A percentile compares a stretch with the other conserved stretches of the same genome.
phyloP scores from a whole-genome alignment of 2,113 vertebrate genomes.

The Camelus dromedarius region DNA sequence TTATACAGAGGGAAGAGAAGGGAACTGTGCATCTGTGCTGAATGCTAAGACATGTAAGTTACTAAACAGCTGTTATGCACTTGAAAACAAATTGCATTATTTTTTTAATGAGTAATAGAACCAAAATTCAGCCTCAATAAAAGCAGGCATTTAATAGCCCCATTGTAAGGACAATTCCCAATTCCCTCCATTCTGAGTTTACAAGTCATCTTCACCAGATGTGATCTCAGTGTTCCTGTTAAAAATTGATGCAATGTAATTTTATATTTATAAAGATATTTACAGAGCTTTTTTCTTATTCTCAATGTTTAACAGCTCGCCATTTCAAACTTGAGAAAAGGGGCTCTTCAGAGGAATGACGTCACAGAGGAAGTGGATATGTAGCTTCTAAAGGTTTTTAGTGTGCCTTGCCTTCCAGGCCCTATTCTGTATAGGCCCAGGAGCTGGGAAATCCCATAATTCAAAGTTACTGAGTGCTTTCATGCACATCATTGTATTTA shows the following conservation, averaged over 20 bases:
- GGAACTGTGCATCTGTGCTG: not conserved
- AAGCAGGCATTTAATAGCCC: not conserved
- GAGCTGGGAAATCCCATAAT: not conserved
- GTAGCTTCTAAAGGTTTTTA: not conserved
- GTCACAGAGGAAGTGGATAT: not conserved
- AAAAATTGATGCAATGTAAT: not conserved
- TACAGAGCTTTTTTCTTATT: not conserved
- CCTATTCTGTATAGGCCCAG: not conserved
- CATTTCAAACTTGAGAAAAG: not conserved
- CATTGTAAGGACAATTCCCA: not conserved
- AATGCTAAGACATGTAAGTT: not conserved
- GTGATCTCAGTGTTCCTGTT: not conserved
- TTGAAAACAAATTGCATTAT: not conserved
- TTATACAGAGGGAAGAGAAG: not conserved
- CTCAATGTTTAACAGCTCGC: not conserved
- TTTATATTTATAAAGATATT: not conserved
- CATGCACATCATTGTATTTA: not conserved
- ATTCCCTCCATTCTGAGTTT: not conserved
- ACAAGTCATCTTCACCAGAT: not conserved
- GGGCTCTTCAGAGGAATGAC: not conserved
- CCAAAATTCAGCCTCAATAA: not conserved
- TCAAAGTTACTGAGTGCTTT: not conserved
- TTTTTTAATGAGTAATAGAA: not conserved
- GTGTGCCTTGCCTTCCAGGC: not conserved
- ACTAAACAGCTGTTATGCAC: not conserved